Evolutionary conservation across 2,113 vertebrate genomes (phyloP).

Genomic region (Burhinus oedicnemus): DNA sequence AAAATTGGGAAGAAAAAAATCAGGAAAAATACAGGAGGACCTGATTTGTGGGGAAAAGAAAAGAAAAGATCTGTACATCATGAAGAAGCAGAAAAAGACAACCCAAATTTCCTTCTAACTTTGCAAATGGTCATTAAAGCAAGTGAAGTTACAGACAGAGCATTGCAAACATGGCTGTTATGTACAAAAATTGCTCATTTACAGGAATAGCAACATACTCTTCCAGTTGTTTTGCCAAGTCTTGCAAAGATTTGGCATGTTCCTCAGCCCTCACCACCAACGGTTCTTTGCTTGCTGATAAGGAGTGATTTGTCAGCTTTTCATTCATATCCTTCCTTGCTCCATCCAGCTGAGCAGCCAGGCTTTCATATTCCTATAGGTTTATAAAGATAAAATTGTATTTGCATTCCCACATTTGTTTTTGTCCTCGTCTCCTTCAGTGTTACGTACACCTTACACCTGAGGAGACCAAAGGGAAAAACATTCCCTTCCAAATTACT

Average conservation of each 20-base stretch:
- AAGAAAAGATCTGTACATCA: not conserved
- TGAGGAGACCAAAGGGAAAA: not conserved
- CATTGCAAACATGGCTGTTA: not conserved
- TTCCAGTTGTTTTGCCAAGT: constrained; percentile 85
- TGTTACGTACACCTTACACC: not conserved
- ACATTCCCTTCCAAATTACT: not conserved
- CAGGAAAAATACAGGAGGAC: not conserved
- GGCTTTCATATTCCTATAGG: constrained; percentile 85
- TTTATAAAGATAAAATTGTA: not conserved
- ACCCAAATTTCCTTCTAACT: not conserved
- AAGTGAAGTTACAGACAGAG: not conserved
- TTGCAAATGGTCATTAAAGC: not conserved
- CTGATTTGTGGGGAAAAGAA: not conserved
- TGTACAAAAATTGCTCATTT: not conserved
- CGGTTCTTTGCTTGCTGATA: constrained; percentile 77
- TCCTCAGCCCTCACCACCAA: constrained; percentile 86
- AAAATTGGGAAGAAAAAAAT: not conserved
- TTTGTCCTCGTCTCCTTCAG: not conserved
- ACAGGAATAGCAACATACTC: constrained; percentile 77
- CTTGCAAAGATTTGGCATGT: constrained; percentile 80
- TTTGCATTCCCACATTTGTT: not conserved
- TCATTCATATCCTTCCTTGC: constrained; percentile 84
- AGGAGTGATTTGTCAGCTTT: constrained; percentile 80
- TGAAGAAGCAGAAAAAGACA: not conserved
- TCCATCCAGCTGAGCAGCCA: constrained; percentile 86